Percentiles rank a stretch among this genome's conserved stretches.
Evolutionary conservation across 2,113 vertebrate species (phyloP).

Genomic region (Epinephelus lanceolatus): DNA sequence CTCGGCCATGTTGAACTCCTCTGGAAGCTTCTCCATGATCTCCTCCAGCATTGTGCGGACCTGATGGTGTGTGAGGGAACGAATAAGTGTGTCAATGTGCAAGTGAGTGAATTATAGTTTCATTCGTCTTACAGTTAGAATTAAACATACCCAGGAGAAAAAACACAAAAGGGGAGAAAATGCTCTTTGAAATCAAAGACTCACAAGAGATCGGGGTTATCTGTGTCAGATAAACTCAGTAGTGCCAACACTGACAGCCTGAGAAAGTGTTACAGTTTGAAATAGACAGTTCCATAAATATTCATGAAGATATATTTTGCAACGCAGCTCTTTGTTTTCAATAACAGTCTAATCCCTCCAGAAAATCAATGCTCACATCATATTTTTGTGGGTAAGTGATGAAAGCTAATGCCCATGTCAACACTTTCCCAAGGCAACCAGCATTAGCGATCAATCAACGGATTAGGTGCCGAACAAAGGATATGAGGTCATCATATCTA

Average conservation of each 20-base stretch:
- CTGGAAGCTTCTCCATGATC: constrained; percentile 90
- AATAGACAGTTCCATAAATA: constrained; percentile 65
- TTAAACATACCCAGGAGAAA: neutral
- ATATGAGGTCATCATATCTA: constrained; percentile 71
- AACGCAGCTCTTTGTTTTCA: constrained; percentile 70
- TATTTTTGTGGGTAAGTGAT: constrained; percentile 65
- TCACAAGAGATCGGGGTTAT: constrained; percentile 6
- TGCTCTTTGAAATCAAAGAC: neutral
- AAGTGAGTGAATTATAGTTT: neutral
- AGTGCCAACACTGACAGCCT: constrained; percentile 39
- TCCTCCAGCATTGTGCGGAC: constrained; percentile 91
- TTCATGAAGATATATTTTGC: constrained; percentile 70
- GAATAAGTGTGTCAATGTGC: neutral
- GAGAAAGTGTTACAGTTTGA: constrained; percentile 55
- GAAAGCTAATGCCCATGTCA: constrained; percentile 68
- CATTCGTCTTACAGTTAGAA: neutral
- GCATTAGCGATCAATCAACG: constrained; percentile 64
- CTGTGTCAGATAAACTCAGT: constrained; percentile 37
- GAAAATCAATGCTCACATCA: constrained; percentile 72
- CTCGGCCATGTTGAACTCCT: constrained; percentile 92
- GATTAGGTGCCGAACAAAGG: constrained; percentile 70
- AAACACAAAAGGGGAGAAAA: neutral
- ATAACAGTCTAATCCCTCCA: constrained; percentile 64
- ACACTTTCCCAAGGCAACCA: constrained; percentile 71
- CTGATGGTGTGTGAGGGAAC: constrained; percentile 72